These are phyloP conservation scores for Brachyrhaphis roseni DNA, from an alignment of 2,797 vertebrate genomes.

Conservation along the genomic window DNA sequence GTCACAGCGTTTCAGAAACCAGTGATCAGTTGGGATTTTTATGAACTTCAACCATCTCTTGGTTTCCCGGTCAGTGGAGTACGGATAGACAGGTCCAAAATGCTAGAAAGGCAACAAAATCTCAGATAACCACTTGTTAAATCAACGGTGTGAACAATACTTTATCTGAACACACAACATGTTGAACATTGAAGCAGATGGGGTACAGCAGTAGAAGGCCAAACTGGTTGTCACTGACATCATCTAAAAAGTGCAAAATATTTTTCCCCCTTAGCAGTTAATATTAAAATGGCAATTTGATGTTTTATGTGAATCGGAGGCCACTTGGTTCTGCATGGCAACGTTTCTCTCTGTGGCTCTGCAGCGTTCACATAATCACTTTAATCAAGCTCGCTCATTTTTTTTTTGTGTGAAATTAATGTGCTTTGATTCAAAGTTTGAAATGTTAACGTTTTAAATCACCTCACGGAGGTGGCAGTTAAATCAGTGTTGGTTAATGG, in stretches of 20 bases:
- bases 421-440: constrained; percentile 28
- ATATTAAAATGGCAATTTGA: background rate
- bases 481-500: constrained; percentile 49
- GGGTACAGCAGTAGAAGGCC: background rate
- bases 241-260: background rate
- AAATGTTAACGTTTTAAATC: constrained; percentile 33
- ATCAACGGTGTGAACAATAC: background rate
- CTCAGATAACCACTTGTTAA: background rate
- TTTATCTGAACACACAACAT: background rate
- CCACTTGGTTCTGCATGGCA: constrained; percentile 1
- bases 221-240: background rate
- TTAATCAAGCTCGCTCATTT: constrained; percentile 14
- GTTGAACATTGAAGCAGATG: background rate
- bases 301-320: constrained; percentile 7
- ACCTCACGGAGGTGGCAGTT: constrained; percentile 43
- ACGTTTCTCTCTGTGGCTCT: constrained; percentile 9
- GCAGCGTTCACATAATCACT: constrained; percentile 13
- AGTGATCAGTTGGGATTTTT: background rate
- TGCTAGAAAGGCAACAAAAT: background rate
- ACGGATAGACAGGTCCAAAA: background rate
- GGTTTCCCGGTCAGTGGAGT: background rate
- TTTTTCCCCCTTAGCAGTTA: background rate
- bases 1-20: background rate
- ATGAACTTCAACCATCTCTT: background rate
- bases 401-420: constrained; percentile 16